Conservation (phyloP, 2,113 vertebrate species). For the Paradisaea rubra region DNA sequence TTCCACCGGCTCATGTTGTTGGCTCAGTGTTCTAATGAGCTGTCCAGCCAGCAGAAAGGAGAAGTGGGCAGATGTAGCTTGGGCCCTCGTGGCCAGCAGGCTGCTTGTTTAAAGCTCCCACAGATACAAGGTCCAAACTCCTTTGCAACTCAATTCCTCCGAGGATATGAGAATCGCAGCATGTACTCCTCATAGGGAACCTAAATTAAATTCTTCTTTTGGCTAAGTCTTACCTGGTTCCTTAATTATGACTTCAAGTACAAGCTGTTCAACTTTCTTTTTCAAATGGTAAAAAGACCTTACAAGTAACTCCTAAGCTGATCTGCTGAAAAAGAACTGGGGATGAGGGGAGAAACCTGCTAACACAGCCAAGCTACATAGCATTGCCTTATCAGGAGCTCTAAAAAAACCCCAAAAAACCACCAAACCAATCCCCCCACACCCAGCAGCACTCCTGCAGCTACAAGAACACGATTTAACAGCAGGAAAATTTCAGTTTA, state of each 20-base stretch:
- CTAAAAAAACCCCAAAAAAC: background rate
- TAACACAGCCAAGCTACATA: background rate
- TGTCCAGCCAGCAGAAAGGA: background rate
- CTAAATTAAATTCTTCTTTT: background rate
- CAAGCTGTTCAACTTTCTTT: background rate
- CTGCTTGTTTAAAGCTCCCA: background rate
- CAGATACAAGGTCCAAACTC: background rate
- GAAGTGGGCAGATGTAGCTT: background rate
- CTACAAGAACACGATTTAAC: background rate
- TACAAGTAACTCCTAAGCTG: background rate
- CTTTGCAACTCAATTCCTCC: background rate
- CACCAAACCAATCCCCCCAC: background rate
- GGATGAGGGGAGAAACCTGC: background rate
- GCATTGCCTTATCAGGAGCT: background rate
- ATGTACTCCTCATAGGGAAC: background rate
- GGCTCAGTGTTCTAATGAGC: background rate
- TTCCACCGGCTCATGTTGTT: accelerated
- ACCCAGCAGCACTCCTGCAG: background rate
- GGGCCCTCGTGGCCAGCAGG: background rate
- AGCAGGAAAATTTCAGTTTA: background rate
- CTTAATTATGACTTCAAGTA: background rate
- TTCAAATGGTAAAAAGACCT: background rate
- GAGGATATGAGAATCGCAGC: background rate
- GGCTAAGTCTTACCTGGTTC: background rate
- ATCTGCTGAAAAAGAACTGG: background rate